Evolutionary conservation across 2,888 invertebrate species (phyloP), one percentile per base, ranked within the genome.

Genomic region (Lordiphosa andalusiaca): DNA sequence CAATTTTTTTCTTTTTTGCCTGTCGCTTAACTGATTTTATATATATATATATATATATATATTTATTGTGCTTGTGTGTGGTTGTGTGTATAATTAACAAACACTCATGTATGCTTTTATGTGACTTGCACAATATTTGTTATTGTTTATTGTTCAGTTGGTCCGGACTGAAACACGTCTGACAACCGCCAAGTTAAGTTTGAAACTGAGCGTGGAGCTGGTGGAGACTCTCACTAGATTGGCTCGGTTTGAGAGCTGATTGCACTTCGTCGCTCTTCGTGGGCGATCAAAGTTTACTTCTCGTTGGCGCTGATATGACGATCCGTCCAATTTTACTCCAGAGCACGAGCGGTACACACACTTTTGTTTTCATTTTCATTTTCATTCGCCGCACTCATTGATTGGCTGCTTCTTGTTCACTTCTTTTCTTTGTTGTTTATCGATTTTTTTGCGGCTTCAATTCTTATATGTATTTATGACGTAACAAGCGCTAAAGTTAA

Each of bases 81-180:
- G 55, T 60, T 66, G 16, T 53, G 68, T 56, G 49, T 69, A 42
- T 58, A 66, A 66, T 66, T 80, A 68, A 58, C 65, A 50, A 53
- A 66, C 42, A 46, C 30, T 55, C 50, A 48, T 47, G 46, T 6
- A 30, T 13, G 35, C 19, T 16, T 30, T 42, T 12, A 44, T 19
- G 65, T 50, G 81, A 59, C 70, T 76, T 82, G 74, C 71, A 67
- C 78, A 73, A 73, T 61, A 49, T 38, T 53, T 41, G 39, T 23
- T 41, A 21, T 37, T 41, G 50, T 42, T 33, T 19, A 19, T 6
- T 23, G 12, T 50, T 50, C 25, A 21, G 38, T 39, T 40, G 4
- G 25, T n/a, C 3, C 35, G 38, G 23, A 10, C n/a, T 5, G 13
- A 36, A 25, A 41, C 51, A 64, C 80, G 54, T 52, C 68, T 48